Evolutionary conservation across 2,113 vertebrate species (phyloP).

Genomic region (Nanorana parkeri): DNA sequence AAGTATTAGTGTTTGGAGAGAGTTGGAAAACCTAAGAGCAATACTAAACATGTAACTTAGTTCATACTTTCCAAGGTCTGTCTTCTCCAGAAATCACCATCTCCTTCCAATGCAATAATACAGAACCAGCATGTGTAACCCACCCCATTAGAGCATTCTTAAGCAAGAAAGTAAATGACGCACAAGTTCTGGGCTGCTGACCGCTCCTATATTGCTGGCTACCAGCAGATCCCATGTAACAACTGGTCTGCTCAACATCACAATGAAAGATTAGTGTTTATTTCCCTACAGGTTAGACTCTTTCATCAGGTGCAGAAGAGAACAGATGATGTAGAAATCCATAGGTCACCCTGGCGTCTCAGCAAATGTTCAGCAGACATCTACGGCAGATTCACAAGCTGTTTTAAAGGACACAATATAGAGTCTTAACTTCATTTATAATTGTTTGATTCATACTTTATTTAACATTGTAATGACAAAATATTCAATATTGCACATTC

Average conservation of each 20-base stretch:
- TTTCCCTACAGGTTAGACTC: conserved; percentile 40
- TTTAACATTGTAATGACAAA: too few relatives aligned
- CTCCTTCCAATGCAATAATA: conserved; percentile 40
- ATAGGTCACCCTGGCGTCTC: conserved; percentile 26
- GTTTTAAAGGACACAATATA: background rate
- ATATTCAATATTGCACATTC: too few relatives aligned
- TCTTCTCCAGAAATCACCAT: conserved; percentile 32
- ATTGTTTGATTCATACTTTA: too few relatives aligned
- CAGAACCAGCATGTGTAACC: conserved; percentile 43
- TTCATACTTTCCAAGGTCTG: conserved; percentile 44
- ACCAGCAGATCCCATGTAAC: conserved; percentile 34
- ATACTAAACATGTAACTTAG: conserved; percentile 35
- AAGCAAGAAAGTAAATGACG: conserved; percentile 46
- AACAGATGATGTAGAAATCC: conserved; percentile 30
- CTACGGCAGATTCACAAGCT: conserved; percentile 3
- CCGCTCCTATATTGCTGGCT: conserved; percentile 51
- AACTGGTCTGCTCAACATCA: conserved; percentile 42
- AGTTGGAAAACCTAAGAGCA: conserved; percentile 21
- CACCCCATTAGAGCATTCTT: conserved; percentile 46
- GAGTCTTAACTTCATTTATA: background rate
- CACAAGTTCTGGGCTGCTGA: conserved; percentile 36
- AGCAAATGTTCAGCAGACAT: conserved; percentile 34
- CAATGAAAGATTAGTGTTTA: conserved; percentile 37
- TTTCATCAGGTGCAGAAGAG: conserved; percentile 43
- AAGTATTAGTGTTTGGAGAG: conserved; percentile 23